Evolutionary conservation across 1,140 invertebrate genomes (phyloP), one percentile per base, ranked within the genome.

Genomic region (Plutomurus gul): DNA sequence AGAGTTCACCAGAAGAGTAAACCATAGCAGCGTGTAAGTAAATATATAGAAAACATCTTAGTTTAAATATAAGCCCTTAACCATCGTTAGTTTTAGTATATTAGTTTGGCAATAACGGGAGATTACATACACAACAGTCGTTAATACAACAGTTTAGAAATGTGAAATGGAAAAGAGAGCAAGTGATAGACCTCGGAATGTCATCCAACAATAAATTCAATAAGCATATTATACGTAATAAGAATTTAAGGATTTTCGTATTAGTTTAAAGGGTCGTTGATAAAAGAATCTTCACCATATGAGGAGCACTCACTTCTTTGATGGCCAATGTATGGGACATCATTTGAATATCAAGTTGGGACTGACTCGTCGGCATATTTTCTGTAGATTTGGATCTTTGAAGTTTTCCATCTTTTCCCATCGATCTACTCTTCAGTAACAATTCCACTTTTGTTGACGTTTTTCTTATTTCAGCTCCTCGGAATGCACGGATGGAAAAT

Each of bases 401-500:
- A 83, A 95, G 87, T 80, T 91, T 90, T 84, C 91, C 90, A 75
- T 92, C 92, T 76, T 90, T 90, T 49, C 84, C 85, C 25, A 92
- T 90, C 84, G 90, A 90, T 86, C 91, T 90, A 85, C 92, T 93
- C 87, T 95, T 96, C 70, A 97, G 88, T 84, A 92, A 90, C 94
- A 96, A 96, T 88, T 97, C 95, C 85, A 94, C 95, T 87, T 95
- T 93, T 82, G 96, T 89, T 88, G 95, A 95, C 82, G 96, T 93
- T 86, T 94, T 91, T 85, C 92, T 92, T 88, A 98, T 96, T 89
- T 96, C 95, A 85, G 93, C 92, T 84, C 94, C 95, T 86, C 94
- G 95, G 84, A 95, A 89, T 82, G 93, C 95, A 84, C 96, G 92
- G 87, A 98, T 96, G 84, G 93, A 93, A 90, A 97, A 98, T 72